phyloP scores from a whole-genome alignment of 2,888 invertebrate species.

The Lysandra coridon region DNA sequence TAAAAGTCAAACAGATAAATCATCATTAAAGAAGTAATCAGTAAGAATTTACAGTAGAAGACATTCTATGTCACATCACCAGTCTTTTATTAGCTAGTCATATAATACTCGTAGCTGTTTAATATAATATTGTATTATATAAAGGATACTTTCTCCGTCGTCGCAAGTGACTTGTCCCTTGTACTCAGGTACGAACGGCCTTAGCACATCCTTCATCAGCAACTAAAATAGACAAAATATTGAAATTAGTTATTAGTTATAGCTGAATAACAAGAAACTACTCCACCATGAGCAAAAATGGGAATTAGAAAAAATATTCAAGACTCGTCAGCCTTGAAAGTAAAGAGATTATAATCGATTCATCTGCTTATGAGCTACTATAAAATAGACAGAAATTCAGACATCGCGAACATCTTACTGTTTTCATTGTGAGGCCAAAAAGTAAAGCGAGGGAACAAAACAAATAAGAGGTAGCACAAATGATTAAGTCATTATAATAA shows the following conservation, averaged over 20 bases:
- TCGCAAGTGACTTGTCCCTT: slow-evolving; percentile 91
- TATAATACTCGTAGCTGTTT: not conserved
- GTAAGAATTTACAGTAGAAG: no score
- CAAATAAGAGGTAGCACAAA: not conserved
- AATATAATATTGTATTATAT: slow-evolving; percentile 35
- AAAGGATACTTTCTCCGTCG: slow-evolving; percentile 88
- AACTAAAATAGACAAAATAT: slow-evolving; percentile 59
- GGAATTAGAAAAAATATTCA: no score
- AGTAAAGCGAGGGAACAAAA: not conserved
- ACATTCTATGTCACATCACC: no score
- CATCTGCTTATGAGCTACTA: not conserved
- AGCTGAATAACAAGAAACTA: no score
- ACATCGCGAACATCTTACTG: not conserved
- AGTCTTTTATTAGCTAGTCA: no score
- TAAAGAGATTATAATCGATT: no score
- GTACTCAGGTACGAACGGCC: slow-evolving; percentile 96
- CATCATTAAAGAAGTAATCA: no score
- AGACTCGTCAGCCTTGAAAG: no score
- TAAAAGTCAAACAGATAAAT: no score
- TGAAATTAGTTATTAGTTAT: not conserved
- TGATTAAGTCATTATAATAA: not conserved
- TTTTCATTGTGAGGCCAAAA: not conserved
- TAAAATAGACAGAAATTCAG: not conserved
- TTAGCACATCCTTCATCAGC: slow-evolving; percentile 92
- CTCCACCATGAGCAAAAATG: not conserved